phyloP scores from a whole-genome alignment of 2,113 vertebrate species.

The Toxotes chatareus region DNA sequence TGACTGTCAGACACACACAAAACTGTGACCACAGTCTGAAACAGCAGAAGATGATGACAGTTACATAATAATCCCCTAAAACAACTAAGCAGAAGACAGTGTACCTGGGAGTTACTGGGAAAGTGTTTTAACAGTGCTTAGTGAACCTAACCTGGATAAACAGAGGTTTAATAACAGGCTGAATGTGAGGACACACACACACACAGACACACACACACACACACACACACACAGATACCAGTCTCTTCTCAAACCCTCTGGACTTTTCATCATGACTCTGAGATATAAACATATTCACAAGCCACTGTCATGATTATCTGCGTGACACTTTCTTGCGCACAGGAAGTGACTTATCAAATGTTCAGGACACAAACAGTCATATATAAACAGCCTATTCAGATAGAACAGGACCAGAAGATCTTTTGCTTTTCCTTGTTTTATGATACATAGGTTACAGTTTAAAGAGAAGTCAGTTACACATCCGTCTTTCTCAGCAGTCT shows the following conservation, averaged over 20 bases:
- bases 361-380: not conserved
- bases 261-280: too few species aligned
- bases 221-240: too few species aligned
- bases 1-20: not conserved
- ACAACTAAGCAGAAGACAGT: not conserved
- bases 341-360: not conserved
- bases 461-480: not conserved
- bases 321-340: not conserved
- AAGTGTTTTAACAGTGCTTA: not conserved
- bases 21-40: too few species aligned
- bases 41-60: not conserved
- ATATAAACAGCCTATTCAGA: too few species aligned
- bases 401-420: too few species aligned
- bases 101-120: not conserved
- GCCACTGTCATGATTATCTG: too few species aligned
- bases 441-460: too few species aligned
- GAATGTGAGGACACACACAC: not conserved
- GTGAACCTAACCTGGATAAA: constrained; percentile 14
- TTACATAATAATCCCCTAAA: not conserved
- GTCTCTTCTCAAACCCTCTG: too few species aligned
- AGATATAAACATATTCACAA: too few species aligned
- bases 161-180: not conserved
- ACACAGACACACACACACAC: not conserved
- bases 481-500: not conserved
- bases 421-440: too few species aligned